Evolutionary conservation across 2,113 vertebrate species (phyloP).

Genomic region (Athene cunicularia): DNA sequence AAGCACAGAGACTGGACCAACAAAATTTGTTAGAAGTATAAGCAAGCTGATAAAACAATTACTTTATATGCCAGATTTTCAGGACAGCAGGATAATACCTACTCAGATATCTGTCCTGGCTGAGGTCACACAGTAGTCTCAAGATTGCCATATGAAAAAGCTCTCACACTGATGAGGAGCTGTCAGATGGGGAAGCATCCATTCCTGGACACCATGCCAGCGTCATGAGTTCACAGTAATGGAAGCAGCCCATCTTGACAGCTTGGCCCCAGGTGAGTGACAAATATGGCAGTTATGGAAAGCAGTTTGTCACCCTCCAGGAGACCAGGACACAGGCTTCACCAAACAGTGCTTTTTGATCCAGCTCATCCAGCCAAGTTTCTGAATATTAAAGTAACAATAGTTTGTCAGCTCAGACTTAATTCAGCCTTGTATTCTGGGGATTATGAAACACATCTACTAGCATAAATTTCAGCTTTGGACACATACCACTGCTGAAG

Average conservation of each 20-base stretch:
- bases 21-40: not conserved
- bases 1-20: not conserved
- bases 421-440: not conserved
- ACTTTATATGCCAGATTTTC: not conserved
- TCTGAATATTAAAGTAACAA: not conserved
- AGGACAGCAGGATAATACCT: not conserved
- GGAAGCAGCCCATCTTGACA: not conserved
- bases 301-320: not conserved
- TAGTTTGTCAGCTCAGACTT: not conserved
- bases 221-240: rapidly evolving
- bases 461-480: not conserved
- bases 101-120: not conserved
- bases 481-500: not conserved
- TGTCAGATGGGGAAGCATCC: not conserved
- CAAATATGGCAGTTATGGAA: not conserved
- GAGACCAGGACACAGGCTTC: not conserved
- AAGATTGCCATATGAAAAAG: not conserved
- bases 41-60: no score
- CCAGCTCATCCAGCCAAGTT: not conserved
- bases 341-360: not conserved
- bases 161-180: rapidly evolving
- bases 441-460: not conserved
- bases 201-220: rapidly evolving
- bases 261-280: not conserved
- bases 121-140: not conserved